phyloP scores from a whole-genome alignment of 2,113 vertebrate species.

The Atractosteus spatula region DNA sequence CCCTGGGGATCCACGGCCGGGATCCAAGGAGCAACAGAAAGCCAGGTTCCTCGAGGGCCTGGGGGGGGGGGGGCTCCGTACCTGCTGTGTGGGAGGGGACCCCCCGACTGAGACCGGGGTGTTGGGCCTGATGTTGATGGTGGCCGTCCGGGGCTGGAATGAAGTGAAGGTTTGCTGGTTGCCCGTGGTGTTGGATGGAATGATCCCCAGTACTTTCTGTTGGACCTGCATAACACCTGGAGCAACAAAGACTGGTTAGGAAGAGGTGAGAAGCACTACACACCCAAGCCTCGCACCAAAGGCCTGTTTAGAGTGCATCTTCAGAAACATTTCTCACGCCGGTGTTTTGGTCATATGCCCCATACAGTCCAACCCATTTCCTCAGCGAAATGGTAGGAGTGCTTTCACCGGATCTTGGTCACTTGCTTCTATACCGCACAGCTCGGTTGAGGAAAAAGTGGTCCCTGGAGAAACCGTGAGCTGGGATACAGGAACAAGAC shows the following conservation, averaged over 20 bases:
- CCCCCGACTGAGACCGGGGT: slow-evolving; percentile 62
- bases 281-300: too few species aligned
- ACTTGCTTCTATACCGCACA: too few species aligned
- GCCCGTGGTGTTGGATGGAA: slow-evolving; percentile 82
- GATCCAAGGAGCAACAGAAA: not conserved
- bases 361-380: too few species aligned
- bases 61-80: slow-evolving; percentile 11
- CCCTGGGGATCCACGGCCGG: not conserved
- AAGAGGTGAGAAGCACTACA: too few species aligned
- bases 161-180: slow-evolving; percentile 86
- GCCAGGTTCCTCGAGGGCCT: not conserved
- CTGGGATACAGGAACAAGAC: too few species aligned
- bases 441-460: too few species aligned
- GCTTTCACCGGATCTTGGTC: too few species aligned
- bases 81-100: slow-evolving; percentile 74
- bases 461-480: too few species aligned
- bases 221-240: slow-evolving; percentile 74
- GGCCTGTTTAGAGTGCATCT: too few species aligned
- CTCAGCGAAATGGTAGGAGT: too few species aligned
- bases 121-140: slow-evolving; percentile 86
- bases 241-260: not conserved
- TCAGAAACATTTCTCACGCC: too few species aligned
- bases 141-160: slow-evolving; percentile 89
- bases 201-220: slow-evolving; percentile 93
- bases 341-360: too few species aligned